Conservation (phyloP, 2,888 invertebrate species). For the Leucania comma region DNA sequence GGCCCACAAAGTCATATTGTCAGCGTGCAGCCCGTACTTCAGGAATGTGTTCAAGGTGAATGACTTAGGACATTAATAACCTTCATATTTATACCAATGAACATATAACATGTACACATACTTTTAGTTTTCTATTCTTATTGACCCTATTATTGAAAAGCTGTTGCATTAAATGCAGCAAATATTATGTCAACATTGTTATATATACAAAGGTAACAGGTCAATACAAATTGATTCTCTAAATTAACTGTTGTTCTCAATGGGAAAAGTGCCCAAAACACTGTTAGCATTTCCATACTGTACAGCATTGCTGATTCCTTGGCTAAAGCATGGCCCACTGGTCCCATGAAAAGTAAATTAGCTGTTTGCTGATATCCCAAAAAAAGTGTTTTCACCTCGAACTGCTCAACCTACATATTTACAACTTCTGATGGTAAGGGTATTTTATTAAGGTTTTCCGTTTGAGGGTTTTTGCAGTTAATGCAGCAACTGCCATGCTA, state of each 20-base stretch:
- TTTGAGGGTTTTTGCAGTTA: no score
- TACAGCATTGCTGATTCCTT: no score
- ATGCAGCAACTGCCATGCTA: no score
- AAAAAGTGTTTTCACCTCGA: no score
- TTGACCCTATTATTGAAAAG: slow-evolving; percentile 56
- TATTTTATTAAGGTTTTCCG: no score
- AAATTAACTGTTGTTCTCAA: neutral
- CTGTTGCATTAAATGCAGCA: slow-evolving; percentile 39
- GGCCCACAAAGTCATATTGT: slow-evolving; percentile 94
- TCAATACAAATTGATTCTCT: neutral
- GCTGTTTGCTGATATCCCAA: no score
- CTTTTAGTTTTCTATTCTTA: slow-evolving; percentile 53
- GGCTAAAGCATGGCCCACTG: no score
- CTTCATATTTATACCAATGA: slow-evolving; percentile 82
- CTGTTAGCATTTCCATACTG: no score
- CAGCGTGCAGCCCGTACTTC: slow-evolving; percentile 94
- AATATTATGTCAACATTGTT: slow-evolving; percentile 47
- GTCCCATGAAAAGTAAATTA: no score
- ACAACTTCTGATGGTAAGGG: no score
- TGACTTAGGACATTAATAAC: slow-evolving; percentile 88
- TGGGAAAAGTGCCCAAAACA: neutral
- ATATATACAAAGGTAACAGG: neutral
- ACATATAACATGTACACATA: slow-evolving; percentile 57
- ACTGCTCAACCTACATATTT: no score
- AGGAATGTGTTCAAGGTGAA: slow-evolving; percentile 93